Conservation (phyloP, 2,888 invertebrate species). For the Oscheius sp. region DNA sequence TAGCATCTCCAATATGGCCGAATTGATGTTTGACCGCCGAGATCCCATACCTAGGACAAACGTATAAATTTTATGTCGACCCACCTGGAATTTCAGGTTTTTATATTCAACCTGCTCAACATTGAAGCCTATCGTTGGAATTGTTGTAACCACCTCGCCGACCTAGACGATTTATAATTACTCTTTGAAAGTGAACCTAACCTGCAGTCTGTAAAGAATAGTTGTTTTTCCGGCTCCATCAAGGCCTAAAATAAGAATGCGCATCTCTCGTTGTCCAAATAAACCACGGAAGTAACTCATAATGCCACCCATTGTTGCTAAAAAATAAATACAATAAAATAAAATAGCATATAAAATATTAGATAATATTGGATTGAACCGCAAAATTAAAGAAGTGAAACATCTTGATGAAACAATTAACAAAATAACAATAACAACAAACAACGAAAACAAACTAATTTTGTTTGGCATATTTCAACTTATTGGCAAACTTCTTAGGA, state of each 20-base stretch:
- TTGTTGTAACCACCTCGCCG: slow-evolving; percentile 71
- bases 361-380: not conserved
- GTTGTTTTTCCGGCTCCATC: slow-evolving; percentile 86
- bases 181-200: slow-evolving; percentile 76
- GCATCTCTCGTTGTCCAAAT: slow-evolving; percentile 77
- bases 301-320: slow-evolving; percentile 81
- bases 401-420: slow-evolving; percentile 5
- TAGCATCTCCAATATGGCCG: slow-evolving; percentile 98
- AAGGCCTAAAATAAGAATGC: slow-evolving; percentile 78
- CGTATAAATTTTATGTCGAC: not conserved
- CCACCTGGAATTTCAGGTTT: slow-evolving; percentile 92
- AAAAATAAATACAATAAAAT: not conserved
- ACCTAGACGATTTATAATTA: slow-evolving; percentile 48
- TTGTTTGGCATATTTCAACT: slow-evolving; percentile 72
- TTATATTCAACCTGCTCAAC: slow-evolving; percentile 99
- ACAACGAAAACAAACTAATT: slow-evolving; percentile 18
- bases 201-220: slow-evolving; percentile 93
- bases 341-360: no score
- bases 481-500: slow-evolving; percentile 87
- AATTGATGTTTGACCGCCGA: slow-evolving; percentile 98
- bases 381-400: not conserved
- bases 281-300: slow-evolving; percentile 95
- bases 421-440: slow-evolving; percentile 31
- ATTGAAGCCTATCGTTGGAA: slow-evolving; percentile 97
- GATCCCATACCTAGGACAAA: slow-evolving; percentile 87